Base-by-base conservation (phyloP, 2,113 vertebrate species). In the Rafetus swinhoei region DNA sequence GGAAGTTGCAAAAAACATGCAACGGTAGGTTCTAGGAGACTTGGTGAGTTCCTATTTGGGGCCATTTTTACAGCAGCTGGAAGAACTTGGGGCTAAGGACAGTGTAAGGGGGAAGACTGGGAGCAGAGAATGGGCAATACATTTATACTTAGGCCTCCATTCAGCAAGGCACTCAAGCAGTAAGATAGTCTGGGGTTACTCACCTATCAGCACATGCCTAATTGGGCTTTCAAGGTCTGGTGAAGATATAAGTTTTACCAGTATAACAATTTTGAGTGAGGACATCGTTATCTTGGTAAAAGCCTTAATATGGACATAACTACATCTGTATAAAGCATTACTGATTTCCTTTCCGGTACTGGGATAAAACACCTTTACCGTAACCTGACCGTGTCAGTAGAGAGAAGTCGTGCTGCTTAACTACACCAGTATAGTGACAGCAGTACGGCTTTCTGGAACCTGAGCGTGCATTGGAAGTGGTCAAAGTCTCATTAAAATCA, bases 21-120 rank as follows among this genome's bases (percentile, higher is more conserved):
- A 62, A 29, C 27, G 2, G 27, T 29, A 32, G 60, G 2, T 62
- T 62, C 27, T 29, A 62, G 60, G 60, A 60, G 13, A 32, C 14
- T 32, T 32, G 13, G 27, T 32, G 60, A 65, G 60, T 32, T 65
- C 29, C 7, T 14, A 14, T 32, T 16, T 65, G 27, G 60, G 60
- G 14, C 60, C 60, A 29, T 32, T 6, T 32, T 65, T 32, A 65
- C 29, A 4, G 82, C 27, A 57, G 29, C 12, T 39, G 77, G 52
- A 24, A 24, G 16, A 53, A 45, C 35, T 1, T 0, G 39, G 54
- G 16, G 18, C 3, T 81, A 54, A 54, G 80, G 60, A 18, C 39
- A 59, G 53, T 52, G 8, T 12, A 13, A 29, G 54, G 1, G 21
- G 3, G 25, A 35, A 9, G 24, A 29, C 18, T 0, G 0, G 18